Conservation (phyloP, 2,797 vertebrate species). For the Premnoplex brunnescens region DNA sequence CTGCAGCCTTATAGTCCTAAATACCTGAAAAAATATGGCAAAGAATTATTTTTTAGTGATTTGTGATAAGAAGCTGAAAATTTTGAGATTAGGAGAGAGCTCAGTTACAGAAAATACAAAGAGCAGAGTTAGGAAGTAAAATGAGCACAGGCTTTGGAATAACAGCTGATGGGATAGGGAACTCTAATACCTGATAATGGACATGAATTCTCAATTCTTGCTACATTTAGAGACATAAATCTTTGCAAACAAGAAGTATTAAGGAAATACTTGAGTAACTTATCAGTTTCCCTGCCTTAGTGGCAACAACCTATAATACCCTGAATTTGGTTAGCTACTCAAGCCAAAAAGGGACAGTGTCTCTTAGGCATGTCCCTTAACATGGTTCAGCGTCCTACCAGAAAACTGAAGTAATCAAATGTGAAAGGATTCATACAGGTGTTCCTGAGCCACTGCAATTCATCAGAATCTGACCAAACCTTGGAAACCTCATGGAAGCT, state of each 20-base stretch:
- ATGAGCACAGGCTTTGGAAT: not conserved
- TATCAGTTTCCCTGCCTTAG: not conserved
- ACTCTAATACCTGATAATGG: not conserved
- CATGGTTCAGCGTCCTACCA: not conserved
- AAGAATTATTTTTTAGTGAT: not conserved
- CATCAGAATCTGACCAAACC: not conserved
- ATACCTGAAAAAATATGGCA: not conserved
- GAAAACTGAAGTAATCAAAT: not conserved
- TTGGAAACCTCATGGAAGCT: not conserved
- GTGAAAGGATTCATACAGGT: not conserved
- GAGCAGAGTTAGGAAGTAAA: not conserved
- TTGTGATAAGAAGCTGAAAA: not conserved
- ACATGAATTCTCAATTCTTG: not conserved
- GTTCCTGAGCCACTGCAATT: not conserved
- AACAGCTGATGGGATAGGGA: not conserved
- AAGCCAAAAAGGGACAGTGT: not conserved
- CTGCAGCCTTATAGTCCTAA: not conserved
- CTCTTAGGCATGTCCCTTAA: not conserved
- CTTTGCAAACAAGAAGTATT: not conserved
- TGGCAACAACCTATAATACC: not conserved
- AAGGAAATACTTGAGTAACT: not conserved
- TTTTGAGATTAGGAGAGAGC: not conserved
- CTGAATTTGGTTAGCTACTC: not conserved
- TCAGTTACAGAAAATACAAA: not conserved
- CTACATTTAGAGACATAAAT: not conserved